Evolutionary conservation across 1,140 invertebrate genomes (phyloP), one percentile per base, ranked within the genome.

Genomic region (Steinernema feltiae): DNA sequence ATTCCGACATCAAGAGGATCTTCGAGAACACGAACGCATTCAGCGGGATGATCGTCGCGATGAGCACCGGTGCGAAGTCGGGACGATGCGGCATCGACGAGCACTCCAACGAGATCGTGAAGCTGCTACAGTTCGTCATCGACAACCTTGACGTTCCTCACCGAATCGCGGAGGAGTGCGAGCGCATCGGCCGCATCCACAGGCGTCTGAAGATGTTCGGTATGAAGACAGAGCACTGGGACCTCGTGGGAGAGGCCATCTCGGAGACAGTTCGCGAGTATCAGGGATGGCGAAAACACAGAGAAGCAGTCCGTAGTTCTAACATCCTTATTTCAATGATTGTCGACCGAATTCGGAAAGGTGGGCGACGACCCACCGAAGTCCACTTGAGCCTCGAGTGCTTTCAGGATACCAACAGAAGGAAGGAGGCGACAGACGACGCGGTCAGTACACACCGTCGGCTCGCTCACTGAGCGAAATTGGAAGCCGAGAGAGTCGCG

Each of bases 181-280:
- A 30, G 27, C 29, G 32, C 15, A 41, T 73, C 24, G 63, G 32
- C 24, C 12, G 53, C 2, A 63, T 63, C 3, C 53, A 63, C 53
- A 7, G 53, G 12, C 15, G 53, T 3, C 53, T 63, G 15, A 78
- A 71, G 21, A 48, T 72, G 48, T 77, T 74, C n/a, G 32, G 27
- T 3, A 76, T 29, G 74, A 77, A 72, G 31, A 72, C 12, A 70
- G 18, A 32, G 70, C 74, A 72, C 32, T 79, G 78, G 78, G 78
- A 79, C 48, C 73, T 77, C n/a, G 31, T 79, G 17, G 78, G 78
- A 21, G 78, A 79, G 46, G 77, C 78, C 30, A 76, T 79, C 1
- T 79, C 77, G 18, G 76, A 79, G 69, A 75, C 78, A 1, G 75
- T 76, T 46, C 78, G 78, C 29, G 78, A 79, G 48, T 79, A 76